phyloP scores from a whole-genome alignment of 2,797 vertebrate species.

The Sylvilagus floridanus region DNA sequence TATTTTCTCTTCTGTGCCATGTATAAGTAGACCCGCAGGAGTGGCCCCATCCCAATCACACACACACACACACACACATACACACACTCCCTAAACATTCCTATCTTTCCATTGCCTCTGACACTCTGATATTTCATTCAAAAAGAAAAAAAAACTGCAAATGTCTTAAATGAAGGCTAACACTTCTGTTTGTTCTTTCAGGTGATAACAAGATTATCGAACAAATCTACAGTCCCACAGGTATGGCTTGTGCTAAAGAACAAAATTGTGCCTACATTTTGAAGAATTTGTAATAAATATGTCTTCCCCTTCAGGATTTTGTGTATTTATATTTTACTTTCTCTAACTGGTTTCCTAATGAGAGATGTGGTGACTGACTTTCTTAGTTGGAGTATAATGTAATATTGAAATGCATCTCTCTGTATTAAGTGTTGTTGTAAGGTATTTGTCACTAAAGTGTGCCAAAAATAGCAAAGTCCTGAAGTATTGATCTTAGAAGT shows the following conservation, averaged over 20 bases:
- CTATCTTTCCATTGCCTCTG: not conserved
- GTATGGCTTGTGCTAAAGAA: slow-evolving; percentile 84
- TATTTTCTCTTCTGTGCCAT: not conserved
- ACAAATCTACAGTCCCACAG: slow-evolving; percentile 89
- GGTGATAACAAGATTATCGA: slow-evolving; percentile 91
- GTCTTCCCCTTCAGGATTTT: not conserved
- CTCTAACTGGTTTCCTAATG: not conserved
- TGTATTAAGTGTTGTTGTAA: not conserved
- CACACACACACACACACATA: too few species aligned
- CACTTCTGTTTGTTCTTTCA: slow-evolving; percentile 85
- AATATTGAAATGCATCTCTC: not conserved
- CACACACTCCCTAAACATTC: not conserved
- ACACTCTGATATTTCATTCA: not conserved
- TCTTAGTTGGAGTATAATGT: not conserved
- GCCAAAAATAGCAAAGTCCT: not conserved
- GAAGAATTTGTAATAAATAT: not conserved
- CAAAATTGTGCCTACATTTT: slow-evolving; percentile 23
- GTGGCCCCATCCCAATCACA: not conserved
- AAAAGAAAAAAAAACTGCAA: not conserved
- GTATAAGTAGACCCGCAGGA: too few species aligned
- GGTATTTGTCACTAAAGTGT: not conserved
- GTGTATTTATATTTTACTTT: not conserved
- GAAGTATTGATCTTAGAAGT: not conserved
- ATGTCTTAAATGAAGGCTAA: slow-evolving; percentile 67
- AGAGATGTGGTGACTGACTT: not conserved